Evolutionary conservation across 2,113 vertebrate genomes (phyloP), one percentile per base, ranked within the genome.

Genomic region (Sinocyclocheilus rhinocerous): DNA sequence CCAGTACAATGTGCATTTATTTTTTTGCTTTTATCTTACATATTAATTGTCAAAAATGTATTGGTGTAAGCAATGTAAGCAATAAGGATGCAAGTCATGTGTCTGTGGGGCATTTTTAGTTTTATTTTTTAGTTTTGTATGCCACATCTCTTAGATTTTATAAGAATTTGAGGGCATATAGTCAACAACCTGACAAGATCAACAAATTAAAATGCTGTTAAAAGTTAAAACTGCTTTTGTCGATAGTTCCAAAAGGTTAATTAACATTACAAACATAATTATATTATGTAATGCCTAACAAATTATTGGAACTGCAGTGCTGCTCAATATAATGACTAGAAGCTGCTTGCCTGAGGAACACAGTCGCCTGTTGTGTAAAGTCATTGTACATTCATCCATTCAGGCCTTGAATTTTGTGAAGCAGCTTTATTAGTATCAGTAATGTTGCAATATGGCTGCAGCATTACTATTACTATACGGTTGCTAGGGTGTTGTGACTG

Each of bases 241-340:
- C 70, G 11, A 45, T 73, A 45, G 39, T 45, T 73, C 39, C 11
- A 2, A 73, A n/a, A 73, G 70, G 20, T 73, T 73, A 73, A 45
- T 73, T 45, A 72, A 72, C 69, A 22, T 39, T 72, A 73, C 39
- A 45, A 73, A 73, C 11, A 73, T 45, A 73, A 73, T 45, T 45
- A 45, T 39, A 45, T 73, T n/a, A 73, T n/a, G 39, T n/a, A 45
- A 45, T 13, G 39, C 70, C 70, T n/a, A 73, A 73, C 70, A 45
- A 0, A 42, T n/a, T 0, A 39, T 73, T 45, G 3, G 10, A 45
- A 13, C 70, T 12, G 70, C 70, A 6, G 70, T 5, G 33, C 36
- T n/a, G 70, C 20, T 73, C 70, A 73, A n/a, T 73, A 24, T n/a
- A 42, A n/a, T 73, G 18, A n/a, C 70, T 42, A 12, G 4, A 45